These are phyloP conservation scores for Cervus canadensis DNA, from an alignment of 2,113 vertebrate species.

Conservation along the genomic window DNA sequence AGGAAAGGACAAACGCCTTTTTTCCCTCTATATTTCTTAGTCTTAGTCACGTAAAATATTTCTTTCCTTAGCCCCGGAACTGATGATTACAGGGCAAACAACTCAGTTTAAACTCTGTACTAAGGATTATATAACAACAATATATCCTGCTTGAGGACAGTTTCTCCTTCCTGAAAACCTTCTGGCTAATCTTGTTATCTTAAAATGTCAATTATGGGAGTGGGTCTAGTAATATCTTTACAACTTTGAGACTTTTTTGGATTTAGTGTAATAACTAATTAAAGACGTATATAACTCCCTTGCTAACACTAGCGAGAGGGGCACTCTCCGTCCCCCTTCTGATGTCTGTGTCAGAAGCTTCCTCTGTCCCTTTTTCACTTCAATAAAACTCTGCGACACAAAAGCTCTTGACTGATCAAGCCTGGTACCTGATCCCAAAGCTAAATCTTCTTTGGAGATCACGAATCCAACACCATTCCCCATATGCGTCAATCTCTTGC, in stretches of 20 bases:
- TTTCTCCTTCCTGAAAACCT: neutral
- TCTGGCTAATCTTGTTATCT: neutral
- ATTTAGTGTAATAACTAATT: neutral
- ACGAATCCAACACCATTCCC: neutral
- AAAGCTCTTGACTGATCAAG: neutral
- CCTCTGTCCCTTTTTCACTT: neutral
- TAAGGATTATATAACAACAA: neutral
- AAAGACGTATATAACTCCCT: neutral
- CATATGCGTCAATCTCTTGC: neutral
- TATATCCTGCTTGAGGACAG: neutral
- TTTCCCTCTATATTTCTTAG: neutral
- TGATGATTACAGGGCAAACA: neutral
- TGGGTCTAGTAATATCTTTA: neutral
- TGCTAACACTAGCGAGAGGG: neutral
- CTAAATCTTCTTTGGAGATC: neutral
- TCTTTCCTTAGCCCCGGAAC: neutral
- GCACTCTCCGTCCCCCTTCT: fast-evolving
- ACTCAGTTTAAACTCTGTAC: neutral
- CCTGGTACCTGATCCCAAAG: neutral
- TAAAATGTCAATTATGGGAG: neutral
- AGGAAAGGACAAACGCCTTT: neutral
- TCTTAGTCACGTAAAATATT: neutral
- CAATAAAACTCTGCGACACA: neutral
- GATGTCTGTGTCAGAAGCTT: neutral
- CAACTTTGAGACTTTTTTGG: neutral